Evolutionary conservation across 2,797 vertebrate species (phyloP).

Genomic region (Borostomias antarcticus): DNA sequence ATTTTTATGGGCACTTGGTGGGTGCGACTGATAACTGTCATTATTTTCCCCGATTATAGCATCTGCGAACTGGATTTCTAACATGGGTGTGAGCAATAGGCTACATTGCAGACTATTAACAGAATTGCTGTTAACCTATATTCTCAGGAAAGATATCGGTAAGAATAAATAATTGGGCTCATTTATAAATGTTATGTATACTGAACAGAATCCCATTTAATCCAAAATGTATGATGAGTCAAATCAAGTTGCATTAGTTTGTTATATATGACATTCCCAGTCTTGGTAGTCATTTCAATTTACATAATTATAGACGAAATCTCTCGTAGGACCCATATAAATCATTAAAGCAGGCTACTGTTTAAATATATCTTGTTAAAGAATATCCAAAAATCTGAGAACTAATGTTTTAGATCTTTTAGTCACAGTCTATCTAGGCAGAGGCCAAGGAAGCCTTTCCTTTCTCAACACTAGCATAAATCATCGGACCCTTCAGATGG

Average conservation of each 20-base stretch:
- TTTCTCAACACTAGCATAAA: neutral
- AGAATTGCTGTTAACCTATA: conserved; percentile 50
- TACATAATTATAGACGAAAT: too few species aligned
- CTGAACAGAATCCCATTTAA: neutral
- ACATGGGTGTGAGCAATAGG: conserved; percentile 37
- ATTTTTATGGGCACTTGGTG: conserved; percentile 81
- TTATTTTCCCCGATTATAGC: conserved; percentile 81
- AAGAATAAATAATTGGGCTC: conserved; percentile 37
- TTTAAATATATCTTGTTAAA: too few species aligned
- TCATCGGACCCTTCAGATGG: neutral
- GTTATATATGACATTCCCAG: neutral
- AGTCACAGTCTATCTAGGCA: too few species aligned
- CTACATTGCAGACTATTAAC: conserved; percentile 53
- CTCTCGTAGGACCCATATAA: too few species aligned
- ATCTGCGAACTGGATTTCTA: conserved; percentile 73
- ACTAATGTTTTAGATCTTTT: too few species aligned
- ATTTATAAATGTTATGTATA: neutral
- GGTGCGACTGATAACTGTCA: conserved; percentile 81
- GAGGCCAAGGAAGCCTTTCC: neutral
- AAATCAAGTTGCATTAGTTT: neutral
- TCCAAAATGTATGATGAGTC: neutral
- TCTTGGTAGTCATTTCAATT: neutral
- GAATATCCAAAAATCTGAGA: too few species aligned
- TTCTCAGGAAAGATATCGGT: conserved; percentile 39
- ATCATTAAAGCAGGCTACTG: too few species aligned